These are phyloP conservation scores for Ancistrus triradiatus DNA, from an alignment of 2,113 vertebrate genomes.

Conservation along the genomic window DNA sequence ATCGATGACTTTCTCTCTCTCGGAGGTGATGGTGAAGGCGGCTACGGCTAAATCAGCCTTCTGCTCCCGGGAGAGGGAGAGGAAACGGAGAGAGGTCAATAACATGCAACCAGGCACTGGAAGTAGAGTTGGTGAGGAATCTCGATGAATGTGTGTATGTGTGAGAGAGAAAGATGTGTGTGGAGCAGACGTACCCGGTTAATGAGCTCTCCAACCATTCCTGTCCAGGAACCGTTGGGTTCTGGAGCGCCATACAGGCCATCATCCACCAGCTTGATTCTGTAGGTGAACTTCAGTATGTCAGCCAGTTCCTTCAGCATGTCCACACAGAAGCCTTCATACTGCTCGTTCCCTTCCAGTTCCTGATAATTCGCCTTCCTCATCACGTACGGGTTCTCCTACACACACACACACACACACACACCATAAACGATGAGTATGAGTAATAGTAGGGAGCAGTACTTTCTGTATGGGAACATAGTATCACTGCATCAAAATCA, in stretches of 20 bases:
- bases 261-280: constrained; percentile 85
- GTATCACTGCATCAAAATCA: too few relatives aligned
- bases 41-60: constrained; percentile 89
- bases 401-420: constrained; percentile 24
- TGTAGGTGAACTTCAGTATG: constrained; percentile 83
- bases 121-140: constrained; percentile 36
- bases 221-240: constrained; percentile 88
- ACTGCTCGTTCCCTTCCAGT: constrained; percentile 75
- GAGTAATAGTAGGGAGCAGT: too few relatives aligned
- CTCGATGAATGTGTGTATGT: background rate
- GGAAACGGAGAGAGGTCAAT: background rate
- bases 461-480: too few relatives aligned
- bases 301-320: constrained; percentile 83
- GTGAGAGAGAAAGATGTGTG: background rate
- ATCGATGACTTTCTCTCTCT: constrained; percentile 89
- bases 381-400: constrained; percentile 93
- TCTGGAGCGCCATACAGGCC: constrained; percentile 84
- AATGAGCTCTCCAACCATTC: constrained; percentile 92
- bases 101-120: constrained; percentile 44
- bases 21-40: constrained; percentile 87
- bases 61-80: constrained; percentile 57
- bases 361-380: constrained; percentile 76
- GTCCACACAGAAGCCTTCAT: constrained; percentile 91
- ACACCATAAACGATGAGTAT: too few relatives aligned
- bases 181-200: constrained; percentile 70